Base-by-base conservation (phyloP, 1,140 invertebrate genomes). In the Leptoteleia sp. region DNA sequence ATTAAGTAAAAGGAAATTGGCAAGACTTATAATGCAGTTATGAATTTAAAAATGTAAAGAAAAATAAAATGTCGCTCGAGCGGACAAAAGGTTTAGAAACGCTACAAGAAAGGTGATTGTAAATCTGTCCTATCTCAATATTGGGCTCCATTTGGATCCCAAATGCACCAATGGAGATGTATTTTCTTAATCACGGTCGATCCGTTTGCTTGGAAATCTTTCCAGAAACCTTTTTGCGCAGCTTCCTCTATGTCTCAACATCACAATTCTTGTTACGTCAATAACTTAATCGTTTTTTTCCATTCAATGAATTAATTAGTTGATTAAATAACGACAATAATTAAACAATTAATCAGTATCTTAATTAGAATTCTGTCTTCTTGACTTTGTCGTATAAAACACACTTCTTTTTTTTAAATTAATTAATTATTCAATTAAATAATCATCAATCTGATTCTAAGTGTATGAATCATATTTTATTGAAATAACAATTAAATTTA, bases 51-150 rank as follows among this genome's bases (percentile, higher is more conserved):
- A 65, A 54, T 35, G 3, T 52, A 12, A 25, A 25, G 35, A 35
- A 43, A 65, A 65, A 52, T 43, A 54, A 29, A 45, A 43, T 22
- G 13, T 42, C 15, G 17, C n/a, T 17, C 12, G 15, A 38, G 12
- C 0, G 25, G 16, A 68, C 64, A 67, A 68, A 55, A 57, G 50
- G 31, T 48, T 47, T 29, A 61, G 61, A 62, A 62, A 62, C 12
- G 9, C 8, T 22, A 17, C 0, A 35, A 45, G 40, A 45, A 54
- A 13, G 8, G 16, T 0, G 40, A 55, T 57, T 68, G 50, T 68
- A 68, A 68, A 68, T 68, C 64, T 68, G 52, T 68, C 64, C 64
- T 68, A 57, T 68, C 64, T 48, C 52, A 68, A 70, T 59, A 70
- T 59, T 70, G 25, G 25, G 3, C 13, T 11, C 62, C 29, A 45